These are phyloP conservation scores for Calonectris borealis DNA, from an alignment of 2,113 vertebrate species.

Conservation along the genomic window DNA sequence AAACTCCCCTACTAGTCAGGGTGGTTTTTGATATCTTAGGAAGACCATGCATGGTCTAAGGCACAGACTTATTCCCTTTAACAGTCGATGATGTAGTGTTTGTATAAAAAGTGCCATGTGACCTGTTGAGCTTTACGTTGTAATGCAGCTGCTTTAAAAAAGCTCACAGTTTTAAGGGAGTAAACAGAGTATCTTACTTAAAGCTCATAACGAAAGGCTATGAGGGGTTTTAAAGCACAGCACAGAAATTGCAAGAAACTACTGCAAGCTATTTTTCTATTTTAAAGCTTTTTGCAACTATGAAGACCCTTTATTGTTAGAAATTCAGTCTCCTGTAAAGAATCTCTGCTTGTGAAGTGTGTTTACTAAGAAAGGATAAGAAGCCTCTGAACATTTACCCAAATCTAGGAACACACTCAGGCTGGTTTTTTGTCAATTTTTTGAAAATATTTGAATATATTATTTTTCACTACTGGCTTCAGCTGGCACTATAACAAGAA, in stretches of 20 bases:
- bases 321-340: not conserved
- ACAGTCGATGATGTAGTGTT: not conserved
- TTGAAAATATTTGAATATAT: not conserved
- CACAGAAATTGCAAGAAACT: not conserved
- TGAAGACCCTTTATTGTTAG: not conserved
- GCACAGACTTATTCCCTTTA: not conserved
- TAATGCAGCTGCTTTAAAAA: not conserved
- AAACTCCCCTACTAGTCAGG: not conserved
- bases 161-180: not conserved
- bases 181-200: not conserved
- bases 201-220: not conserved
- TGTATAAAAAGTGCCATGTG: not conserved
- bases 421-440: not conserved
- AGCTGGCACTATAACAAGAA: not conserved
- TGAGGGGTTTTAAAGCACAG: not conserved
- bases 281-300: not conserved
- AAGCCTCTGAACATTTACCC: not conserved
- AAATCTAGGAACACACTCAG: not conserved
- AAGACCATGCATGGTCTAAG: not conserved
- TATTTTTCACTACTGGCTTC: not conserved
- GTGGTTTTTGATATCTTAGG: not conserved
- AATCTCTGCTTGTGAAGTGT: not conserved
- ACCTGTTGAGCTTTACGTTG: not conserved
- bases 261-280: not conserved
- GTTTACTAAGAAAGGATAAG: not conserved